phyloP scores from a whole-genome alignment of 2,113 vertebrate genomes.

The Girardinichthys multiradiatus region DNA sequence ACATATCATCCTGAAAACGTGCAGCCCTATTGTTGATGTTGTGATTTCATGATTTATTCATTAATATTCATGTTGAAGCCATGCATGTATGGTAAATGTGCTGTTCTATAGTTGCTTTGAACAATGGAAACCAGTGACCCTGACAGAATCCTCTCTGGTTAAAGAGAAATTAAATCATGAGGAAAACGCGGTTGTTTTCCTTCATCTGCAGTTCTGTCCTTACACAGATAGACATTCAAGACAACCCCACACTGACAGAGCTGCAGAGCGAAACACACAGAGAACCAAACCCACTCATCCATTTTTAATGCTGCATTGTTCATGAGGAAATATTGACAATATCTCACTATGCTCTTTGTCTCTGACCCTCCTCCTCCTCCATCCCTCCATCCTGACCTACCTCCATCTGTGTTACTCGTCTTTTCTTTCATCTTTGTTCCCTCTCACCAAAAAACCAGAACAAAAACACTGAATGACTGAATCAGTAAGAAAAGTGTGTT shows the following conservation, averaged over 20 bases:
- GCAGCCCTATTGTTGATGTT: not conserved
- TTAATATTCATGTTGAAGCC: not conserved
- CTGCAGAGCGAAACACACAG: constrained; percentile 1
- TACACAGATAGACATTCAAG: not conserved
- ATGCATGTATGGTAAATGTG: not conserved
- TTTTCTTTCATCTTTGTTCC: not conserved
- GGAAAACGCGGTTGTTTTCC: no score
- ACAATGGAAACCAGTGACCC: not conserved
- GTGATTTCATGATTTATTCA: not conserved
- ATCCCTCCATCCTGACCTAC: not conserved
- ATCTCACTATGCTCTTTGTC: not conserved
- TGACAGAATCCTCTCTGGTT: not conserved
- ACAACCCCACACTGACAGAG: not conserved
- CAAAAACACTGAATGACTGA: not conserved
- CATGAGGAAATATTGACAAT: constrained; percentile 49
- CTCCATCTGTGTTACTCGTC: not conserved
- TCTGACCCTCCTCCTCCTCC: not conserved
- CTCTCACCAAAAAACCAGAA: not conserved
- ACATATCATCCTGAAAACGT: not conserved
- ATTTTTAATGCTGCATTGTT: constrained; percentile 56
- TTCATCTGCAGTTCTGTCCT: no score
- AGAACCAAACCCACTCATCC: constrained; percentile 30
- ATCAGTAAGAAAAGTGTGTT: not conserved
- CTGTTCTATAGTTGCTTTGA: not conserved
- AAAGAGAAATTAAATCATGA: no score